phyloP scores from a whole-genome alignment of 2,888 invertebrate species.

The Mythimna loreyi region DNA sequence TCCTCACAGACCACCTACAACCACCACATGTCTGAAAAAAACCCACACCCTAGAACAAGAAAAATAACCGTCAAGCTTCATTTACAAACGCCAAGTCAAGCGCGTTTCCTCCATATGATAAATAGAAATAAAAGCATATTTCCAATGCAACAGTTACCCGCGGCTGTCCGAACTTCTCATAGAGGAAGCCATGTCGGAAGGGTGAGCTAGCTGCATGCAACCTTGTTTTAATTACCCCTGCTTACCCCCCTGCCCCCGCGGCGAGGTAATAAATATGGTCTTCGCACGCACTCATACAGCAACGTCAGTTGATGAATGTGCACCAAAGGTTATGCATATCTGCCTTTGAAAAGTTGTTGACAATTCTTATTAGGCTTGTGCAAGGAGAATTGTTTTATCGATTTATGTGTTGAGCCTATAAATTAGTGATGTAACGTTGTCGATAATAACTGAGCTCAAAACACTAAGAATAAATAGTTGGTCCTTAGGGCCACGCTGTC shows the following conservation, averaged over 20 bases:
- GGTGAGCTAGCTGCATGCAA: constrained; percentile 69
- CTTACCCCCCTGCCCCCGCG: constrained; percentile 66
- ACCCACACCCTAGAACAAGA: constrained; percentile 6
- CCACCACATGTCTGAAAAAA: constrained; percentile 17
- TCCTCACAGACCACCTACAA: not conserved
- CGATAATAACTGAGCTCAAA: not conserved
- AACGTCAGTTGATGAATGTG: constrained; percentile 68
- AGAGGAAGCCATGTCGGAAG: constrained; percentile 74
- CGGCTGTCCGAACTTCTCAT: constrained; percentile 67
- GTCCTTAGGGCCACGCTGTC: too few species aligned
- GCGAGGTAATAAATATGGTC: constrained; percentile 77
- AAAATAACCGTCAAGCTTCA: constrained; percentile 56
- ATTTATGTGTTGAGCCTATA: not conserved
- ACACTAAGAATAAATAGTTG: not conserved
- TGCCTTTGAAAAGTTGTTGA: constrained; percentile 50
- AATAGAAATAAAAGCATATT: constrained; percentile 67
- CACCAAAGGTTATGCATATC: constrained; percentile 52
- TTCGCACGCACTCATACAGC: constrained; percentile 77
- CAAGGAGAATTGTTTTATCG: constrained; percentile 17
- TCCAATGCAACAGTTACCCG: constrained; percentile 53
- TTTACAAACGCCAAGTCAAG: constrained; percentile 59
- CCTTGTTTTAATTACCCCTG: constrained; percentile 77
- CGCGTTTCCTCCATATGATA: constrained; percentile 65
- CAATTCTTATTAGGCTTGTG: constrained; percentile 33
- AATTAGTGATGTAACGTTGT: not conserved